A percentile compares a stretch with the other conserved stretches of the same genome.
Evolutionary conservation across 1,140 invertebrate genomes (phyloP).

Genomic region (Caerostris extrusa): DNA sequence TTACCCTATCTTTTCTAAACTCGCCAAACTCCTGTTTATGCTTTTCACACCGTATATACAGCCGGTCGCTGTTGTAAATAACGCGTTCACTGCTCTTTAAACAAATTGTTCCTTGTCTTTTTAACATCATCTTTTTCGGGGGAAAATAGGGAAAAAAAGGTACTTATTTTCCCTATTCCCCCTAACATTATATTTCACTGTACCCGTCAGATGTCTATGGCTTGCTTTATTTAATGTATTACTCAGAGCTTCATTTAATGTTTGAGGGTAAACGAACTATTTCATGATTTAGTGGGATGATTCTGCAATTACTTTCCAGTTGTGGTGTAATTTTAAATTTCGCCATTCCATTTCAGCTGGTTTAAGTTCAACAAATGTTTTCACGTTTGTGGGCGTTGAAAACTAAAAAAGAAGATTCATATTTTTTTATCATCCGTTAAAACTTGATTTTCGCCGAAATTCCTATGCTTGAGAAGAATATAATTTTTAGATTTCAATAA

Average conservation of each 20-base stretch:
- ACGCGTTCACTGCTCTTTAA: slow-evolving; percentile 73
- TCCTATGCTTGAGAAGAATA: too few species aligned
- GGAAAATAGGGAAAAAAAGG: background rate
- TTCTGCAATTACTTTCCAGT: background rate
- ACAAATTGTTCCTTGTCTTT: slow-evolving; percentile 71
- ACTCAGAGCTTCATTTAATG: background rate
- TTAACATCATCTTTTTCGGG: slow-evolving; percentile 36
- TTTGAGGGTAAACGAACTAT: background rate
- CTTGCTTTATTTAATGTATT: background rate
- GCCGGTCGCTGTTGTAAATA: slow-evolving; percentile 63
- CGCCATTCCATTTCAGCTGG: background rate
- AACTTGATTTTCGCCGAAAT: too few species aligned
- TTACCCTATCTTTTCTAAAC: slow-evolving; percentile 22
- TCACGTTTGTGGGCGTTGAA: too few species aligned
- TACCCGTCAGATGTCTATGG: background rate
- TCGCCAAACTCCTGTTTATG: slow-evolving; percentile 68
- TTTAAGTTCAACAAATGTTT: background rate
- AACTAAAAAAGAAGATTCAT: too few species aligned
- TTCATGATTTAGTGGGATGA: background rate
- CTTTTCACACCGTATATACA: slow-evolving; percentile 61
- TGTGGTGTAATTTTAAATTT: background rate
- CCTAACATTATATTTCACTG: slow-evolving; percentile 10
- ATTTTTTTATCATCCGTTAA: too few species aligned
- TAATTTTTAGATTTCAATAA: too few species aligned
- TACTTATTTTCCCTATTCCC: background rate